A percentile compares a stretch with the other conserved stretches of the same genome.
Conservation (phyloP, 2,888 invertebrate species). For the Venusia cambrica region DNA sequence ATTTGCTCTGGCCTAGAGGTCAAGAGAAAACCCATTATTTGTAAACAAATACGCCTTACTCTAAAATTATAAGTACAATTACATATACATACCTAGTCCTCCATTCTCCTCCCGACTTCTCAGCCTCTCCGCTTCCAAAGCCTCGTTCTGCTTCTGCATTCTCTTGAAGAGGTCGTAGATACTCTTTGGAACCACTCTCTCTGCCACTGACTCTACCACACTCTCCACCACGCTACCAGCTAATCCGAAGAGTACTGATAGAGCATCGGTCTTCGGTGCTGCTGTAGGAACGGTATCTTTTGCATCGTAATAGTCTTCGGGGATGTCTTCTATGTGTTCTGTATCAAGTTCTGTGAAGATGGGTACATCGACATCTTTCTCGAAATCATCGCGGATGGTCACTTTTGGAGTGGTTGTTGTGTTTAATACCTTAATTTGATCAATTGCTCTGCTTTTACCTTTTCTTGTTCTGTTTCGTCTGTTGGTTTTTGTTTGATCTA, state of each 20-base stretch:
- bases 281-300: constrained; percentile 68
- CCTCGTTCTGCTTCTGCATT: constrained; percentile 72
- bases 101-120: constrained; percentile 76
- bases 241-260: constrained; percentile 68
- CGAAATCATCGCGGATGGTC: constrained; percentile 39
- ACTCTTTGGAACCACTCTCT: constrained; percentile 68
- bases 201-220: constrained; percentile 69
- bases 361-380: constrained; percentile 47
- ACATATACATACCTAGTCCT: constrained; percentile 57
- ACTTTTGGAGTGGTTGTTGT: constrained; percentile 3
- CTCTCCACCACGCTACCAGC: constrained; percentile 73
- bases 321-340: constrained; percentile 53
- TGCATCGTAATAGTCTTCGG: constrained; percentile 71
- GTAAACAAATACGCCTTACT: too few relatives aligned
- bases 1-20: too few relatives aligned
- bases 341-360: constrained; percentile 63
- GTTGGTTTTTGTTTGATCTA: not conserved
- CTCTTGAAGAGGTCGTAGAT: constrained; percentile 66
- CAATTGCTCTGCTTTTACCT: not conserved
- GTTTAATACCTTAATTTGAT: constrained; percentile 3
- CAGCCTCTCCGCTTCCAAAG: constrained; percentile 66
- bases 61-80: too few relatives aligned
- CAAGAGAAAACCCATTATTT: too few relatives aligned
- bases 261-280: constrained; percentile 64
- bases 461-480: constrained; percentile 8